Percentiles rank a stretch among this genome's conserved stretches.
Evolutionary conservation across 2,113 vertebrate genomes (phyloP).

Genomic region (Nyctereutes procyonoides): DNA sequence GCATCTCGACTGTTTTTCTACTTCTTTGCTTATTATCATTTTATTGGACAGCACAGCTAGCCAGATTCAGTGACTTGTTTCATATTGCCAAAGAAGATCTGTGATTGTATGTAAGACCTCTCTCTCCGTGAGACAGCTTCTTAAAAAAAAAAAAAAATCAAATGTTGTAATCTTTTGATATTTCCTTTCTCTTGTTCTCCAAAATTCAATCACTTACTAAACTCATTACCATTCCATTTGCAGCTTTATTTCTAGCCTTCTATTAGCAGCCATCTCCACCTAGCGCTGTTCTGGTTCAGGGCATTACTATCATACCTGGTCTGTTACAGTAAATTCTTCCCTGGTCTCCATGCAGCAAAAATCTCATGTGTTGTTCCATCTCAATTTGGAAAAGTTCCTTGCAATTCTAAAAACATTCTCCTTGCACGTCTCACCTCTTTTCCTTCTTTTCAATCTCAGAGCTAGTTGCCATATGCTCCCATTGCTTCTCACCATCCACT

Average conservation of each 20-base stretch:
- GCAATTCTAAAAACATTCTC: background rate
- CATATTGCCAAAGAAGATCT: background rate
- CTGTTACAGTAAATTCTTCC: background rate
- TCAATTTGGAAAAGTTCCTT: background rate
- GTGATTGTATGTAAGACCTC: background rate
- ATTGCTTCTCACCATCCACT: background rate
- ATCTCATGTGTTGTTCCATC: background rate
- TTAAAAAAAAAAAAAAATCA: background rate
- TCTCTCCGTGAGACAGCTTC: background rate
- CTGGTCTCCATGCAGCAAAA: background rate
- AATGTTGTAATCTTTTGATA: background rate
- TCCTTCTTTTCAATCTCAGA: background rate
- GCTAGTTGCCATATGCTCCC: background rate
- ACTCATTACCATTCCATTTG: background rate
- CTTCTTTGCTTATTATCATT: background rate
- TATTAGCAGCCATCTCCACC: background rate
- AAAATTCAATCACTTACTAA: background rate
- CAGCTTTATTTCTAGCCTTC: background rate
- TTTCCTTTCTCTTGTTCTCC: background rate
- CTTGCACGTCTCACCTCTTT: fast-evolving
- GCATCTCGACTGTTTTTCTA: background rate
- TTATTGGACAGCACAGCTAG: background rate
- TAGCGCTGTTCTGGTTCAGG: fast-evolving
- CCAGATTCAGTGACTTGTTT: background rate
- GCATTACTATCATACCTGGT: background rate